Evolutionary conservation across 2,113 vertebrate species (phyloP).

Genomic region (Ceyx margarethae): DNA sequence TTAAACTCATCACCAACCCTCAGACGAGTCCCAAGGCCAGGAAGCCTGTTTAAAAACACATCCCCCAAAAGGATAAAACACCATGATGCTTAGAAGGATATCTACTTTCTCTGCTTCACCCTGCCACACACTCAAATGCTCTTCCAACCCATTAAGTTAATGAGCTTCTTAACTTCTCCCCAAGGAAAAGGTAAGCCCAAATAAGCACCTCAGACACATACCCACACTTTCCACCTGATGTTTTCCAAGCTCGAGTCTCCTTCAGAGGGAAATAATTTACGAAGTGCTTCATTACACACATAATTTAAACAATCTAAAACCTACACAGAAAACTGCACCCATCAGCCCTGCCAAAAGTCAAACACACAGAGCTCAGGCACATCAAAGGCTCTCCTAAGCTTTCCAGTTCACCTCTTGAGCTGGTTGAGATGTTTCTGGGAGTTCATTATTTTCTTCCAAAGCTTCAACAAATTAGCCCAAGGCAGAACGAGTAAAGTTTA

Average conservation of each 20-base stretch:
- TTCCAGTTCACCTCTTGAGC: conserved; percentile 15
- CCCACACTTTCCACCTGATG: not conserved
- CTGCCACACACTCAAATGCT: conserved; percentile 2
- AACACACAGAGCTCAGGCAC: not conserved
- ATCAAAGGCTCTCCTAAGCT: not conserved
- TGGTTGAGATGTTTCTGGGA: not conserved
- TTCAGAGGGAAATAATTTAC: not conserved
- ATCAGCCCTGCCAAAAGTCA: not conserved
- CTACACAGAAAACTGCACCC: not conserved
- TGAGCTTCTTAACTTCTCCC: conserved; percentile 27
- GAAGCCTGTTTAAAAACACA: not conserved
- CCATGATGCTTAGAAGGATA: not conserved
- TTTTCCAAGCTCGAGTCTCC: not conserved
- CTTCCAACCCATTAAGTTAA: not conserved
- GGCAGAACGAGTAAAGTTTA: not conserved
- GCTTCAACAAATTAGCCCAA: conserved; percentile 18
- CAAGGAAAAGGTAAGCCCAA: not conserved
- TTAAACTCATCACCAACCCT: not conserved
- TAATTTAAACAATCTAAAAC: not conserved
- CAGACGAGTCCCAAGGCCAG: not conserved
- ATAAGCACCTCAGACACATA: not conserved
- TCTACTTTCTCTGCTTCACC: accelerated
- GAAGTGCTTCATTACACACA: not conserved
- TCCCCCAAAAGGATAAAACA: not conserved
- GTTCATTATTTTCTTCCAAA: not conserved